Percentiles rank a stretch among this genome's conserved stretches.
These are phyloP conservation scores for Cactoblastis cactorum DNA, from an alignment of 2,888 invertebrate species.

Conservation along the genomic window DNA sequence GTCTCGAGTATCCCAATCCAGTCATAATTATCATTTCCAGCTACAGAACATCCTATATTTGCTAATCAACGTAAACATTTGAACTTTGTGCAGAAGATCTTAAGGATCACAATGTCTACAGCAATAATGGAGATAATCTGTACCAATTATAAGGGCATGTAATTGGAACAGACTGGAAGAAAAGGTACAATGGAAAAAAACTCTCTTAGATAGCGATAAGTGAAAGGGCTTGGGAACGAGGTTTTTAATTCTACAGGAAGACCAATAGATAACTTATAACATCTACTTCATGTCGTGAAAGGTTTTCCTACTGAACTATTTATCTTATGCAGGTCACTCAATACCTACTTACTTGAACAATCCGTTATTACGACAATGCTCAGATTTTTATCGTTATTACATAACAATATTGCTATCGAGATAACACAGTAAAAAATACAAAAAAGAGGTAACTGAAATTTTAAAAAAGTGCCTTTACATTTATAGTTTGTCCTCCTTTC, in stretches of 20 bases:
- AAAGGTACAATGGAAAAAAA: slow-evolving; percentile 22
- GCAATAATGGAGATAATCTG: slow-evolving; percentile 19
- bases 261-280: not conserved
- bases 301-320: not conserved
- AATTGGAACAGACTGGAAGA: slow-evolving; percentile 31
- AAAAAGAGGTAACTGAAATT: not conserved
- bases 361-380: not conserved
- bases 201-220: slow-evolving; percentile 19
- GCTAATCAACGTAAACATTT: slow-evolving; percentile 19
- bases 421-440: not conserved
- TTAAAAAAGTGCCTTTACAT: not conserved
- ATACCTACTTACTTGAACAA: not conserved
- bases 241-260: slow-evolving; percentile 5
- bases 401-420: not conserved
- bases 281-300: not conserved
- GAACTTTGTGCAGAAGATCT: slow-evolving; percentile 23
- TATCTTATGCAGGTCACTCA: not conserved
- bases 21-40: slow-evolving; percentile 37
- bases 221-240: slow-evolving; percentile 21
- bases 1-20: slow-evolving; percentile 43
- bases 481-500: not conserved
- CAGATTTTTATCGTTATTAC: slow-evolving; percentile 10
- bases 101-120: slow-evolving; percentile 27
- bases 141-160: slow-evolving; percentile 26
- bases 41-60: slow-evolving; percentile 26